phyloP scores from a whole-genome alignment of 1,140 invertebrate genomes.

The Ephestia elutella region DNA sequence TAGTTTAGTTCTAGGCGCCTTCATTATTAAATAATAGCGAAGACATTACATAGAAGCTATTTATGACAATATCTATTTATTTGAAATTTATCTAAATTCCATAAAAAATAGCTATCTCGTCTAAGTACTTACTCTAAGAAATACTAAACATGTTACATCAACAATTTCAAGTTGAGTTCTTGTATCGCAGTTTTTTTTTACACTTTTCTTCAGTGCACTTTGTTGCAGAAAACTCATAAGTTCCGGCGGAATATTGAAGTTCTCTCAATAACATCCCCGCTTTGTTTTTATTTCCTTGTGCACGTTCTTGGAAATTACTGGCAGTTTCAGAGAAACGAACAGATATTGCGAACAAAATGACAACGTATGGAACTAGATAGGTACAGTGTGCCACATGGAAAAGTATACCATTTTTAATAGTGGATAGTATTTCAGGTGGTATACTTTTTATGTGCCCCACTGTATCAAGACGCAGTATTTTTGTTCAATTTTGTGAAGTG shows the following conservation, averaged over 20 bases:
- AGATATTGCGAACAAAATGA: neutral
- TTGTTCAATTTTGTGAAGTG: no score
- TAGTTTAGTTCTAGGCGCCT: no score
- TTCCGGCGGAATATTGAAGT: constrained; percentile 17
- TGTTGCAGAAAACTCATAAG: constrained; percentile 20
- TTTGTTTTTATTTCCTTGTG: constrained; percentile 14
- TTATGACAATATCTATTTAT: no score
- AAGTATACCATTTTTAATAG: no score
- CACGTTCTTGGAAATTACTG: constrained; percentile 12
- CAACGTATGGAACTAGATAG: neutral
- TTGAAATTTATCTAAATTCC: no score
- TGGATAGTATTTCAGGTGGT: no score
- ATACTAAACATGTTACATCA: neutral
- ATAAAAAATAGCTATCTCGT: no score
- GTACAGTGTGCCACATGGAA: no score
- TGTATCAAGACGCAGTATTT: no score
- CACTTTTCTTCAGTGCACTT: constrained; percentile 7
- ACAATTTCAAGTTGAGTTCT: neutral
- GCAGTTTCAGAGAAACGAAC: neutral
- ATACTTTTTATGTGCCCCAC: no score
- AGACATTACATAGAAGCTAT: no score
- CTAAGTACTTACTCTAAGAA: neutral
- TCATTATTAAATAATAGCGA: no score
- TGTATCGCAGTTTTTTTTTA: constrained; percentile 7
- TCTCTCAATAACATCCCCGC: constrained; percentile 22